Evolutionary conservation across 2,113 vertebrate species (phyloP).

Genomic region (Equus przewalskii): DNA sequence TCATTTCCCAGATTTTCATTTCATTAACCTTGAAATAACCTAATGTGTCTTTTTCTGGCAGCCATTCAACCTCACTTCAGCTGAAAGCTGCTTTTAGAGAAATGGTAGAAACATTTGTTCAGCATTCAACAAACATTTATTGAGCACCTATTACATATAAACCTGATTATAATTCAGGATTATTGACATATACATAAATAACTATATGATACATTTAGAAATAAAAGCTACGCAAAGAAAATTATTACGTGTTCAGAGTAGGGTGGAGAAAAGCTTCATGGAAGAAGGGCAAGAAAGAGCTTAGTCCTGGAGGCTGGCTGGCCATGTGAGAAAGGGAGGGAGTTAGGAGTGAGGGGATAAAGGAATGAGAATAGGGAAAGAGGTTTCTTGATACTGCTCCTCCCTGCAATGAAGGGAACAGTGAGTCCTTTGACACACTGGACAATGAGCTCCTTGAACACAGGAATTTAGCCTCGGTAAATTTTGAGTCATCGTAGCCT

Average conservation of each 20-base stretch:
- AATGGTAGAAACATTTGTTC: background rate
- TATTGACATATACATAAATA: constrained; percentile 40
- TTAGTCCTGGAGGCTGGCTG: background rate
- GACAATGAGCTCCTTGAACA: background rate
- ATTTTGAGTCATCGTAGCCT: background rate
- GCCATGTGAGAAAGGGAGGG: background rate
- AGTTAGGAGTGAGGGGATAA: background rate
- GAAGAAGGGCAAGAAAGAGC: background rate
- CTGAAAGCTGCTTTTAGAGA: constrained; percentile 51
- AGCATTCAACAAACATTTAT: constrained; percentile 45
- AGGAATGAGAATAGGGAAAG: background rate
- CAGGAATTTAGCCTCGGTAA: background rate
- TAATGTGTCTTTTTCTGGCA: constrained; percentile 34
- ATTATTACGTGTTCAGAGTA: background rate
- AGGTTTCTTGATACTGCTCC: background rate
- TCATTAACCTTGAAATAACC: constrained; percentile 27
- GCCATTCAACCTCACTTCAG: background rate
- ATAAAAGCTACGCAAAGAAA: constrained; percentile 8
- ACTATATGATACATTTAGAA: background rate
- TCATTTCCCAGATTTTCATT: constrained; percentile 37
- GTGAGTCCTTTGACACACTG: background rate
- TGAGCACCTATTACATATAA: constrained; percentile 36
- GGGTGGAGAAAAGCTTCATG: background rate
- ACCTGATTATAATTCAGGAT: background rate
- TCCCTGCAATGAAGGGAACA: background rate